Evolutionary conservation across 2,888 invertebrate genomes (phyloP), one percentile per base, ranked within the genome.

Genomic region (Danaus chrysippus): DNA sequence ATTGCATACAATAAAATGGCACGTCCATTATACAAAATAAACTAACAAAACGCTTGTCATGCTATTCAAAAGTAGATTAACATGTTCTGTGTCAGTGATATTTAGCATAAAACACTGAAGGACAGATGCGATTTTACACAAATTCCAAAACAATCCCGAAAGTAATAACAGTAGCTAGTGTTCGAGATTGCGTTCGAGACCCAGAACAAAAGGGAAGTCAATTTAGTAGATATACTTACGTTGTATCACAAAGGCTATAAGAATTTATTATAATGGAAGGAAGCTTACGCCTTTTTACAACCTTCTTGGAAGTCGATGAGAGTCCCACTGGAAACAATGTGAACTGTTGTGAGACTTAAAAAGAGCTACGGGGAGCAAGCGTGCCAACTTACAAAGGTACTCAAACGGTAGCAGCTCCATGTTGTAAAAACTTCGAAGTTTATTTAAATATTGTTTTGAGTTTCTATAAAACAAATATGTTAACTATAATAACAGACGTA

Each of bases 191-290:
- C 55, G 49, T 59, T 56, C 56, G 54, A 58, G 57, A 63, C 54
- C 54, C 55, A 54, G 56, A 64, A 66, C 64, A 66, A 68, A 70
- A 60, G 61, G 70, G 69, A 66, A 68, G 68, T 69, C 68, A 67
- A 68, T 70, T 74, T 71, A 71, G 75, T 75, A 72, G 75, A 73
- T 61, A 77, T 76, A 74, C 72, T 61, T 60, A 66, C 49, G 60
- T 61, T 61, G 72, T 72, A 73, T 79, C 76, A 78, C 76, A 76
- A 74, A 73, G 68, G 70, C 67, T 69, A 79, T 81, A 82, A 84
- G 82, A 83, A 81, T 78, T 78, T 81, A 81, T 78, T 76, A 74
- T 74, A 71, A 67, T 71, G 66, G 68, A 67, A 68, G 70, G 67
- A 71, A 68, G 71, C 73, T 70, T 67, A 67, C 71, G 73, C 70